Conservation (phyloP, 2,113 vertebrate genomes). For the Ivindomyrus marchei region DNA sequence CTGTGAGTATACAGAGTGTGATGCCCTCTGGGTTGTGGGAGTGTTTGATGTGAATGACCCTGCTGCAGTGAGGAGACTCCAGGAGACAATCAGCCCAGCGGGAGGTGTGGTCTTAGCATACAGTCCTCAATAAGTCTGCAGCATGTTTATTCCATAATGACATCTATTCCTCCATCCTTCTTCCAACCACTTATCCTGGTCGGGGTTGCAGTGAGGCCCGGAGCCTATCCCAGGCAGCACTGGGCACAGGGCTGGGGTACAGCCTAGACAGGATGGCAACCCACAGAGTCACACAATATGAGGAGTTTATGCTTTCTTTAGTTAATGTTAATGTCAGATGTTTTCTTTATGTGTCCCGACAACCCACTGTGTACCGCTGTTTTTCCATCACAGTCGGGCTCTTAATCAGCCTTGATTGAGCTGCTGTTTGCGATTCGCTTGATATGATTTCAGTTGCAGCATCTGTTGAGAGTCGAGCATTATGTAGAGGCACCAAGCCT, state of each 20-base stretch:
- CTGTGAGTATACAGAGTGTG: slow-evolving; percentile 58
- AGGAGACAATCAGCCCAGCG: background rate
- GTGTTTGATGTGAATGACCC: background rate
- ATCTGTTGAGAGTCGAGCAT: background rate
- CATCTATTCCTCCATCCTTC: background rate
- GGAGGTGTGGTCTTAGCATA: background rate
- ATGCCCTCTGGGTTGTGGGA: background rate
- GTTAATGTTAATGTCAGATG: background rate
- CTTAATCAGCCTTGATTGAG: background rate
- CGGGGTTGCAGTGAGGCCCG: background rate
- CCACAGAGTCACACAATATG: background rate
- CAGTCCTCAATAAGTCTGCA: background rate
- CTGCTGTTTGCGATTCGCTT: background rate
- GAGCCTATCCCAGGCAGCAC: background rate
- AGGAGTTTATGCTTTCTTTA: background rate
- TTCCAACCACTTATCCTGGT: background rate
- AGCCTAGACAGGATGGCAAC: background rate
- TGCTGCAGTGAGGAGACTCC: background rate
- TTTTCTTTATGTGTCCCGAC: background rate
- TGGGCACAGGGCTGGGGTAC: background rate
- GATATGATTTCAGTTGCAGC: background rate
- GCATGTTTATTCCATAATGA: background rate
- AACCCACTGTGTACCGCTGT: background rate
- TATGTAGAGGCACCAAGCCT: background rate
- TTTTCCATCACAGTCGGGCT: background rate